Evolutionary conservation across 2,113 vertebrate genomes (phyloP).

Genomic region (Semnornis frantzii): DNA sequence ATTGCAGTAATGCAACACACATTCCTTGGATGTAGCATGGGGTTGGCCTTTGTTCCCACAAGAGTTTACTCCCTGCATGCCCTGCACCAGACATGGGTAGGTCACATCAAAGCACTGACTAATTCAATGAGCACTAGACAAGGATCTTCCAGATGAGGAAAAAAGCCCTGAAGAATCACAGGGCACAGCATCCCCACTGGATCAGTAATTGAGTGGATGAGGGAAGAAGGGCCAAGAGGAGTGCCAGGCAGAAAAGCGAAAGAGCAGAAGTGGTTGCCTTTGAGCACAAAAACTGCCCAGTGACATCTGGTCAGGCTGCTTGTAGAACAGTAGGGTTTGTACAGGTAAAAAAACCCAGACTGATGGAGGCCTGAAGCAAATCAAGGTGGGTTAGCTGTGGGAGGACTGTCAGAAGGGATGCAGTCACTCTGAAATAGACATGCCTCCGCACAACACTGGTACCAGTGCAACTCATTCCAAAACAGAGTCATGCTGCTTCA

Average conservation of each 20-base stretch:
- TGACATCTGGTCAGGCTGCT: not conserved
- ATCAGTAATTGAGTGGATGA: not conserved
- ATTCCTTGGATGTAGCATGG: not conserved
- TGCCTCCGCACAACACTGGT: constrained; percentile 28
- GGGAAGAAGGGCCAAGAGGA: not conserved
- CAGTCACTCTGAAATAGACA: constrained; percentile 31
- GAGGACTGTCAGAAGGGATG: constrained; percentile 38
- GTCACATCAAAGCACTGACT: not conserved
- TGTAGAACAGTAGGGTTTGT: not conserved
- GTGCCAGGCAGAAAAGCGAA: not conserved
- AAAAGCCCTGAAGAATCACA: not conserved
- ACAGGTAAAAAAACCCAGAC: not conserved
- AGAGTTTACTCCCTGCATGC: not conserved
- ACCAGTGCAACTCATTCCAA: constrained; percentile 15
- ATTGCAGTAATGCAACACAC: rapidly evolving
- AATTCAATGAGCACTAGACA: not conserved
- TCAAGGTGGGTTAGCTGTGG: constrained; percentile 17
- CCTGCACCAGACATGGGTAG: not conserved
- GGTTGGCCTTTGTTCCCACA: not conserved
- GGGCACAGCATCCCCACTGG: not conserved
- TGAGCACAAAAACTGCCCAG: not conserved
- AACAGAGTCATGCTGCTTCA: constrained; percentile 46
- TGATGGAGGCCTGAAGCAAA: constrained; percentile 9
- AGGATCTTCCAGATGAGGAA: not conserved
- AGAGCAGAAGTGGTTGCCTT: not conserved